These are phyloP conservation scores for Epizoanthus ramosus DNA, from an alignment of 92 coral and sea anemone species.

Conservation along the genomic window DNA sequence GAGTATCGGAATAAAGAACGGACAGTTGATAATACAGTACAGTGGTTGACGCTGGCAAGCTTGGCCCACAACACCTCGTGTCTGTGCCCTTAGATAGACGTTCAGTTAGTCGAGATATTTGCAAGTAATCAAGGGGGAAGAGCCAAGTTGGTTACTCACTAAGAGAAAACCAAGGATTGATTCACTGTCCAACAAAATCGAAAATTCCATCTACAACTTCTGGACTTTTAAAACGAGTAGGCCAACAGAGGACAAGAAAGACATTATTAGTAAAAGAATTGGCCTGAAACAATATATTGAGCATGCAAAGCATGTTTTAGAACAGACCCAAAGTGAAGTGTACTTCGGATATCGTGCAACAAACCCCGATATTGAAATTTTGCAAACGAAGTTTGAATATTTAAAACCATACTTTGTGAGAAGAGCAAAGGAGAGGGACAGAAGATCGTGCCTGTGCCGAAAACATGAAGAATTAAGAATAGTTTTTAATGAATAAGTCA, in stretches of 20 bases:
- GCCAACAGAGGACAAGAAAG: constrained; percentile 58
- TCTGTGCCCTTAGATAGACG: constrained; percentile 47
- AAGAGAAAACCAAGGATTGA: constrained; percentile 46
- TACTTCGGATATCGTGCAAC: constrained; percentile 38
- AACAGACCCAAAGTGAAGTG: constrained; percentile 28
- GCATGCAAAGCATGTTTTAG: constrained; percentile 54
- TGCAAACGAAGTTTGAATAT: constrained; percentile 47
- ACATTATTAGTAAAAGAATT: constrained; percentile 37
- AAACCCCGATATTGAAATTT: constrained; percentile 49
- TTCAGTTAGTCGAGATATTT: constrained; percentile 35
- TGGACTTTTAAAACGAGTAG: constrained; percentile 47
- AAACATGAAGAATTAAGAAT: constrained; percentile 54
- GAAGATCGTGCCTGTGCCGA: constrained; percentile 52
- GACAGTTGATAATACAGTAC: no score
- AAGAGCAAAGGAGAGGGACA: constrained; percentile 48
- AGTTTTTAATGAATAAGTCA: constrained; percentile 47
- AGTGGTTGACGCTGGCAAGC: no score
- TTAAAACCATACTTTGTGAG: constrained; percentile 55
- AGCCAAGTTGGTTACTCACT: constrained; percentile 39
- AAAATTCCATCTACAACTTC: constrained; percentile 20
- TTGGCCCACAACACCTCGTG: no score
- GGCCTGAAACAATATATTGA: constrained; percentile 41
- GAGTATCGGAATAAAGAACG: no score
- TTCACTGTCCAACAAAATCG: constrained; percentile 36
- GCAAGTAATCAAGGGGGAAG: constrained; percentile 50